A percentile compares a stretch with the other conserved stretches of the same genome.
Conservation (phyloP, 2,888 invertebrate species). For the Merodon equestris region DNA sequence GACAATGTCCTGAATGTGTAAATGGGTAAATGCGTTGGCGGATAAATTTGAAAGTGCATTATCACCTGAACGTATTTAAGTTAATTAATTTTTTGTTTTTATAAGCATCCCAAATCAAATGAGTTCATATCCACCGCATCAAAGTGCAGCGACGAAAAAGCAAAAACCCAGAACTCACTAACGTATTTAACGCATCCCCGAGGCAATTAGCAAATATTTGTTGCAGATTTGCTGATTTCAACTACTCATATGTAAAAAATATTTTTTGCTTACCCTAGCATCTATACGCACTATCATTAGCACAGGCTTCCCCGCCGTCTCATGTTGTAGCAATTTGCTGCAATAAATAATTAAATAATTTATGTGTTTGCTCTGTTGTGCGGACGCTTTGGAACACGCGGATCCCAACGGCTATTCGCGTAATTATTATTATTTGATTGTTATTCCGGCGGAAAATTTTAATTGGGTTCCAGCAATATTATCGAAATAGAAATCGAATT, state of each 20-base stretch:
- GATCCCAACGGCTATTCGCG: conserved; percentile 5
- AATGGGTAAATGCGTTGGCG: too few relatives aligned
- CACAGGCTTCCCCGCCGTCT: background rate
- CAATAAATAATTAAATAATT: conserved; percentile 34
- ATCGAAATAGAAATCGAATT: conserved; percentile 41
- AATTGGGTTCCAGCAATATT: conserved; percentile 30
- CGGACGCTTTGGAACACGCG: background rate
- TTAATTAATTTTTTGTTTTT: too few relatives aligned
- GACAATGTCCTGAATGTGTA: too few relatives aligned
- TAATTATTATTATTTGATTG: conserved; percentile 42
- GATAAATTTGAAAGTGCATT: too few relatives aligned
- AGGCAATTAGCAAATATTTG: conserved; percentile 32
- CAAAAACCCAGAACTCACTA: background rate
- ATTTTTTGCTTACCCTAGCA: too few relatives aligned
- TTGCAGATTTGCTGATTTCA: conserved; percentile 7
- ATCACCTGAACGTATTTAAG: too few relatives aligned
- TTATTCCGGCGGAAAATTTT: conserved; percentile 35
- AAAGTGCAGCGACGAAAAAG: too few relatives aligned
- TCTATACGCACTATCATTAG: conserved; percentile 7
- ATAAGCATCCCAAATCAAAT: too few relatives aligned
- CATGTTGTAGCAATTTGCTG: conserved; percentile 28
- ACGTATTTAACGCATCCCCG: conserved; percentile 15
- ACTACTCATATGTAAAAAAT: background rate
- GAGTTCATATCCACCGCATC: too few relatives aligned
- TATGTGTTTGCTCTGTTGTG: conserved; percentile 10